Evolutionary conservation across 2,888 invertebrate species (phyloP).

Genomic region (Protophormia terraenovae): DNA sequence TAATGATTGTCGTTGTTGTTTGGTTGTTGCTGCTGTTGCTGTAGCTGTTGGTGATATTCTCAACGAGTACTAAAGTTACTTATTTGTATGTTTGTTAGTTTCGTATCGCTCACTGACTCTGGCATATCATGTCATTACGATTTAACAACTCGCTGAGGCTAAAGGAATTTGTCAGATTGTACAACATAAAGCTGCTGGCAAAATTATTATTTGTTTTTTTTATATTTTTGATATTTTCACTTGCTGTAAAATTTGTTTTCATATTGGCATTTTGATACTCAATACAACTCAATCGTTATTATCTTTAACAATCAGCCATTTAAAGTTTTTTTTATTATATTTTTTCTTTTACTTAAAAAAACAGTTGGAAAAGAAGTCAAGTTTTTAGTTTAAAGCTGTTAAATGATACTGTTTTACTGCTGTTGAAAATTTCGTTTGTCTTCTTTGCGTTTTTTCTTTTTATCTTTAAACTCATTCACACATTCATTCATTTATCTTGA

Average conservation of each 20-base stretch:
- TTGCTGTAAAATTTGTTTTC: neutral
- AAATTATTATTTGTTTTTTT: neutral
- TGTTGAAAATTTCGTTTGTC: neutral
- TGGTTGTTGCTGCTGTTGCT: neutral
- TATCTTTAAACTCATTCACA: slow-evolving; percentile 19
- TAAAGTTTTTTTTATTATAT: neutral
- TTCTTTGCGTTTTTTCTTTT: neutral
- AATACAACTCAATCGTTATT: slow-evolving; percentile 29
- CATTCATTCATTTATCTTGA: slow-evolving; percentile 15
- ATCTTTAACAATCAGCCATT: neutral
- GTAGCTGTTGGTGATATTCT: slow-evolving; percentile 10
- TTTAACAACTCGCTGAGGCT: slow-evolving; percentile 68
- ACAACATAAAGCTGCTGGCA: slow-evolving; percentile 52
- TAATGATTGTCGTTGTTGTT: slow-evolving; percentile 11
- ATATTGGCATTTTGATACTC: neutral
- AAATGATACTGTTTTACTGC: neutral
- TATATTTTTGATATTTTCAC: slow-evolving; percentile 11
- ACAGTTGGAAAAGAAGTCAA: neutral
- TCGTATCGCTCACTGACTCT: slow-evolving; percentile 56
- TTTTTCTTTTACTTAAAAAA: neutral
- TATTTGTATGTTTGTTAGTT: neutral
- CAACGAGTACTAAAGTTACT: neutral
- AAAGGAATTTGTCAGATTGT: slow-evolving; percentile 67
- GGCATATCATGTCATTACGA: slow-evolving; percentile 69
- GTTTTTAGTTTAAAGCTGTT: slow-evolving; percentile 2